Evolutionary conservation across 2,888 invertebrate species (phyloP), one percentile per base, ranked within the genome.

Genomic region (Acronicta psi): DNA sequence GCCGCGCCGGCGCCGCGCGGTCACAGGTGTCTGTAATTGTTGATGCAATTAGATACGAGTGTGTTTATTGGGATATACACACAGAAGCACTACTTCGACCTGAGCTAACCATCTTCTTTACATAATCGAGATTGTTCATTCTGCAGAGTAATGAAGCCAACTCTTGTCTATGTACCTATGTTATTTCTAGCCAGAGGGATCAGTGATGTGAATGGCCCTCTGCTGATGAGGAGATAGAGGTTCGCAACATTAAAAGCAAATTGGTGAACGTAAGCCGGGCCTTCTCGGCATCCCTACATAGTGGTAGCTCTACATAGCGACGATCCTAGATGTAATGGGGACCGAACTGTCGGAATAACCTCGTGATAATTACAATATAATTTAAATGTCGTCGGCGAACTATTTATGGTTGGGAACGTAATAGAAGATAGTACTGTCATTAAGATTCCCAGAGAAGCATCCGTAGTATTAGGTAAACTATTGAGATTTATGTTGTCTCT

Each of bases 21-120:
- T 31, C 31, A 14, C 44, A 44, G 44, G 44, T 44, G 44, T 6
- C 17, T 44, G 31, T 44, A 44, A 44, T 44, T 44, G 44, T 44
- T 44, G 44, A 17, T 17, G 17, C 31, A 17, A 44, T 44, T 31
- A 44, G 29, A 44, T 29, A 10, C 16, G 16, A 38, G 2, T 16
- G 11, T 13, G 13, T 5, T 3, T n/a, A 20, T 6, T 20, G 20
- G 3, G 0, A 7, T 5, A 14, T 2, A 13, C 1, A 23, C 17
- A 8, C 17, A 44, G 31, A 44, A 44, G 13, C 2, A 3, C 31
- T 17, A 31, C 31, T 31, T 3, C 17, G 13, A 31, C 10, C 43
- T 14, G 14, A 1, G 2, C 14, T 4, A 25, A 11, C 4, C 3
- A n/a, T 13, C 31, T 31, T n/a, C 13, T 31, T 16, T 0, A 43